Conservation (phyloP, 30 jellyfish, hydroid and myxozoan genomes). For the Phacellophora camtschatica region DNA sequence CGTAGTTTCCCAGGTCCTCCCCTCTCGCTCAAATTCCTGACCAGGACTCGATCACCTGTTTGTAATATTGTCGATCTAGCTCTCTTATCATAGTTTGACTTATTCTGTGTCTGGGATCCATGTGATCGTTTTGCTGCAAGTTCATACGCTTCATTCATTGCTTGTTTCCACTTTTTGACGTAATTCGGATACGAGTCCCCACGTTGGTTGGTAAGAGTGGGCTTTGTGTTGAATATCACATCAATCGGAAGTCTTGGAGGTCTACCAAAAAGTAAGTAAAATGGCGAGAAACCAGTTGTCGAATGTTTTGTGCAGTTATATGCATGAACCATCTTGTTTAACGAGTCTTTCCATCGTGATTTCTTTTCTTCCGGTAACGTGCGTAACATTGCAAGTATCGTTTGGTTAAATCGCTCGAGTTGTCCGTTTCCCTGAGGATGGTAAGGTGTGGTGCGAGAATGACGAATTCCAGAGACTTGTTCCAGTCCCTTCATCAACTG, state of each 20-base stretch:
- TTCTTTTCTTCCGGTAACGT: constrained; percentile 32
- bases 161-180: constrained; percentile 1
- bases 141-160: constrained; percentile 42
- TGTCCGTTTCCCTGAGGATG: constrained; percentile 53
- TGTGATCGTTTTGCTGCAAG: constrained; percentile 3
- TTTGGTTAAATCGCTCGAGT: constrained; percentile 26
- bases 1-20: constrained; percentile 40
- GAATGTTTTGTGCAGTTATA: constrained; percentile 42
- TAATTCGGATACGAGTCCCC: background rate
- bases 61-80: background rate
- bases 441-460: constrained; percentile 34
- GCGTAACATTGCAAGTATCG: constrained; percentile 36
- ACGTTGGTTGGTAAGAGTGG: background rate
- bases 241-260: constrained; percentile 34
- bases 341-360: constrained; percentile 42
- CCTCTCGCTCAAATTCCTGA: background rate
- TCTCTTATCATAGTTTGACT: background rate
- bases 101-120: background rate
- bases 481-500: constrained; percentile 8
- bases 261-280: constrained; percentile 29
- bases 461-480: background rate
- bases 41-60: constrained; percentile 11
- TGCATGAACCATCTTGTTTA: constrained; percentile 37
- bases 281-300: constrained; percentile 33
- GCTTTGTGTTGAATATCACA: background rate